phyloP scores from a whole-genome alignment of 2,113 vertebrate genomes.

The Thamnophis sirtalis region DNA sequence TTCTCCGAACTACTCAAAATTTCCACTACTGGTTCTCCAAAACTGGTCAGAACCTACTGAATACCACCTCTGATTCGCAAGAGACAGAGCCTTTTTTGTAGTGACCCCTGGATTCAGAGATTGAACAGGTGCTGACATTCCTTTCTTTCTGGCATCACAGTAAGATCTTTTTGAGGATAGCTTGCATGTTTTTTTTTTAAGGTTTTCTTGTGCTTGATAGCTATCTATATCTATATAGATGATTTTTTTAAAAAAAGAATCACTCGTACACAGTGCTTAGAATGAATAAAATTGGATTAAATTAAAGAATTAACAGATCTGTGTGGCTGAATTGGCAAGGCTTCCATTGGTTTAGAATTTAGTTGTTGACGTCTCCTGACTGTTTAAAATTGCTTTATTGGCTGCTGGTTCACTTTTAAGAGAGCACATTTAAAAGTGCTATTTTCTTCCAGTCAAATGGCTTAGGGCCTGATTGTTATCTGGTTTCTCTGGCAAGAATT shows the following conservation, averaged over 20 bases:
- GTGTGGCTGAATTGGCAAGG: neutral
- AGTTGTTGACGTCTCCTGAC: neutral
- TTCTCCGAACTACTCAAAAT: too few species aligned
- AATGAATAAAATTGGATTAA: neutral
- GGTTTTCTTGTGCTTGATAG: neutral
- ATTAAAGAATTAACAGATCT: neutral
- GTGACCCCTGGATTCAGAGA: neutral
- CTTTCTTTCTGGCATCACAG: neutral
- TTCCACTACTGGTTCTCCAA: too few species aligned
- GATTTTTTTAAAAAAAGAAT: neutral
- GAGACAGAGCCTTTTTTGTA: neutral
- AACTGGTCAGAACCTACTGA: too few species aligned
- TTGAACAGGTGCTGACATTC: neutral
- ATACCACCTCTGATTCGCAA: neutral
- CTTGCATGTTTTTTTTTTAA: neutral
- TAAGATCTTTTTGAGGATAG: neutral
- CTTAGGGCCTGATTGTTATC: neutral
- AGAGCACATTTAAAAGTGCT: neutral
- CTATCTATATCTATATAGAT: neutral
- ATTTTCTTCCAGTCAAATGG: neutral
- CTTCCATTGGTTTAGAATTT: neutral
- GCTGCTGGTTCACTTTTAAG: neutral
- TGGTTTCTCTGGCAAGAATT: neutral
- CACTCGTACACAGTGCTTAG: neutral
- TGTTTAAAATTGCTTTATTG: neutral